A percentile compares a stretch with the other conserved stretches of the same genome.
These are phyloP conservation scores for Rhynchotus rufescens DNA, from an alignment of 2,797 vertebrate genomes.

Conservation along the genomic window DNA sequence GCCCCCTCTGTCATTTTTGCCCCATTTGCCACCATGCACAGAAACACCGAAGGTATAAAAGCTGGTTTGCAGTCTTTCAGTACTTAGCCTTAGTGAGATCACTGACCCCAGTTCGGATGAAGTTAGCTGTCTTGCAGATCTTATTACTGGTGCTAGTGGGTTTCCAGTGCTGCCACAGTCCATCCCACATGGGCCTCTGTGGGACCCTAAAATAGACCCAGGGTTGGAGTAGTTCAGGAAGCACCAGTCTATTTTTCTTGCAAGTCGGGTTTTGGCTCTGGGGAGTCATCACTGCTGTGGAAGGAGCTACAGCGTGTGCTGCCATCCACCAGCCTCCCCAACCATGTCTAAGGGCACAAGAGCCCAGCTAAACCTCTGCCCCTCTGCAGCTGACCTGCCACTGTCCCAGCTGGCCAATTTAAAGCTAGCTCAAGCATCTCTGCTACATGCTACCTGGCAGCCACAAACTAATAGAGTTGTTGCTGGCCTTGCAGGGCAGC, in stretches of 20 bases:
- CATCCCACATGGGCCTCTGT: neutral
- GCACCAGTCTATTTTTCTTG: neutral
- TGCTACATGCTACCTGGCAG: neutral
- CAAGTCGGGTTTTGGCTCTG: neutral
- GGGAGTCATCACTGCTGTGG: neutral
- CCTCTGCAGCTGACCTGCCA: neutral
- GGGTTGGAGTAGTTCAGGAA: neutral
- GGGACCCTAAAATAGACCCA: neutral
- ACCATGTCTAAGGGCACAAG: neutral
- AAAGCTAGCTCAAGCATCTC: neutral
- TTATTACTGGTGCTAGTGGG: neutral
- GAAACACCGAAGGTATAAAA: neutral
- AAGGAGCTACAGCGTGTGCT: neutral
- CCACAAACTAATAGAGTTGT: neutral
- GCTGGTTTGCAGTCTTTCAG: neutral
- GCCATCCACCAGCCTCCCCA: neutral
- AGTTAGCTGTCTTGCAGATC: neutral
- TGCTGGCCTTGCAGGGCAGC: neutral
- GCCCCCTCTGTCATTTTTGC: neutral
- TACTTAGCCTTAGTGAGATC: neutral
- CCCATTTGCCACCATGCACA: neutral
- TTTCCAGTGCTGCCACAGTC: neutral
- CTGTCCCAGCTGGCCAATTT: neutral
- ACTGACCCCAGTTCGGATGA: neutral
- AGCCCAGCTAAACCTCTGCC: neutral